phyloP scores from a whole-genome alignment of 35 echinoderm and acorn worm species.

The Diadema setosum region DNA sequence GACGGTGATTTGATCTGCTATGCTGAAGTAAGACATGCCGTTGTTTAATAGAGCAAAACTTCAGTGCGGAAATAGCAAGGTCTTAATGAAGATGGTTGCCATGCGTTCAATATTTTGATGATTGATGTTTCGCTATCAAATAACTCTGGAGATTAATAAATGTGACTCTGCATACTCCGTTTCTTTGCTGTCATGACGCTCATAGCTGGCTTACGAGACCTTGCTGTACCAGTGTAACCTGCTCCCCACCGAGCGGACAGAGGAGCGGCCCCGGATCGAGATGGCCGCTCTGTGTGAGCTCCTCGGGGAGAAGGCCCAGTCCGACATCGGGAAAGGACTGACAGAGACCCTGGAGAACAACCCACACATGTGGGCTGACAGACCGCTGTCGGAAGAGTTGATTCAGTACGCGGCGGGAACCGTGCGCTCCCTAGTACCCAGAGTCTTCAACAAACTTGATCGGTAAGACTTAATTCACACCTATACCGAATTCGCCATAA shows the following conservation, averaged over 20 bases:
- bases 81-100: too few species aligned
- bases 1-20: too few species aligned
- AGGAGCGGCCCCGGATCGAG: not conserved
- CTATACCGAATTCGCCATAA: too few species aligned
- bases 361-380: not conserved
- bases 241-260: not conserved
- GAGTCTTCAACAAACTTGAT: conserved; percentile 17
- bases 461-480: not conserved
- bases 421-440: not conserved
- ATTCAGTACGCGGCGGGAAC: not conserved
- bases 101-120: too few species aligned
- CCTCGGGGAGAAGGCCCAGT: not conserved
- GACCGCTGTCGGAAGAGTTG: not conserved
- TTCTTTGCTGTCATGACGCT: too few species aligned
- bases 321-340: not conserved
- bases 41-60: too few species aligned
- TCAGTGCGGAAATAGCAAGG: too few species aligned
- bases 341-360: not conserved
- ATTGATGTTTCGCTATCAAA: too few species aligned
- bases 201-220: not conserved
- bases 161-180: too few species aligned
- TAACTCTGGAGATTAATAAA: too few species aligned
- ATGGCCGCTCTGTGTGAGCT: not conserved
- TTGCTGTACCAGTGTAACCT: not conserved
- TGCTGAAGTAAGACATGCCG: too few species aligned